A percentile compares a stretch with the other conserved stretches of the same genome.
Evolutionary conservation across 2,888 invertebrate species (phyloP).

Genomic region (Eristalis arbustorum): DNA sequence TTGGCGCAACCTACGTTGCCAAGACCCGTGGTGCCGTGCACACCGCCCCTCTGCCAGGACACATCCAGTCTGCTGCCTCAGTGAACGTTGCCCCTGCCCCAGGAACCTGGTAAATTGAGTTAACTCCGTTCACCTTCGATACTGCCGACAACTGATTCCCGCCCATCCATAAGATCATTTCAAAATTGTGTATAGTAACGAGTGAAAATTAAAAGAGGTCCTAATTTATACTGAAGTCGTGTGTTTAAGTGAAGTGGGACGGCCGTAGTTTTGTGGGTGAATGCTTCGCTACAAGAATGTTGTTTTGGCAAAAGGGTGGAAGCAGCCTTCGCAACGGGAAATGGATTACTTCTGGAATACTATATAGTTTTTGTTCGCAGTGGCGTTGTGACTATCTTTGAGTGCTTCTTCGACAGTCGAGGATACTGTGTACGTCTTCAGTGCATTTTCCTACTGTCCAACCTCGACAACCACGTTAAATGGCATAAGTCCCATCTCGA

Average conservation of each 20-base stretch:
- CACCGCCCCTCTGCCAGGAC: conserved; percentile 76
- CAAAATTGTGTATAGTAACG: conserved; percentile 3
- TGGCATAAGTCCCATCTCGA: too few species aligned
- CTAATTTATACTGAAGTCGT: background rate
- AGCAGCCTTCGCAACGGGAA: too few species aligned
- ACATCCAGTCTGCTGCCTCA: conserved; percentile 76
- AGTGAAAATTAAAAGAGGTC: background rate
- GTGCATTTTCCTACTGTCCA: too few species aligned
- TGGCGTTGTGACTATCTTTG: too few species aligned
- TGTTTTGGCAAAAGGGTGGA: too few species aligned
- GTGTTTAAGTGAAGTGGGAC: background rate
- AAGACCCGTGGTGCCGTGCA: conserved; percentile 77
- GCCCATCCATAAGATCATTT: conserved; percentile 24
- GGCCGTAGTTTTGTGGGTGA: too few species aligned
- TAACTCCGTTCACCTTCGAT: background rate
- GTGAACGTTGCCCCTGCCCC: conserved; percentile 77
- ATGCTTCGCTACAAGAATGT: too few species aligned
- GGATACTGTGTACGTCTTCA: too few species aligned
- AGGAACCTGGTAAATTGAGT: conserved; percentile 72
- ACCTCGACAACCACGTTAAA: too few species aligned
- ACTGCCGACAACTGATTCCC: conserved; percentile 8
- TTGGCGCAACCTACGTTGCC: conserved; percentile 76
- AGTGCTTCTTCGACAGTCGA: too few species aligned
- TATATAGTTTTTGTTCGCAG: too few species aligned
- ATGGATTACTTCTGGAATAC: too few species aligned